A percentile compares a stretch with the other conserved stretches of the same genome.
phyloP scores from a whole-genome alignment of 1,140 invertebrate genomes.

The Brachionus koreanus region DNA sequence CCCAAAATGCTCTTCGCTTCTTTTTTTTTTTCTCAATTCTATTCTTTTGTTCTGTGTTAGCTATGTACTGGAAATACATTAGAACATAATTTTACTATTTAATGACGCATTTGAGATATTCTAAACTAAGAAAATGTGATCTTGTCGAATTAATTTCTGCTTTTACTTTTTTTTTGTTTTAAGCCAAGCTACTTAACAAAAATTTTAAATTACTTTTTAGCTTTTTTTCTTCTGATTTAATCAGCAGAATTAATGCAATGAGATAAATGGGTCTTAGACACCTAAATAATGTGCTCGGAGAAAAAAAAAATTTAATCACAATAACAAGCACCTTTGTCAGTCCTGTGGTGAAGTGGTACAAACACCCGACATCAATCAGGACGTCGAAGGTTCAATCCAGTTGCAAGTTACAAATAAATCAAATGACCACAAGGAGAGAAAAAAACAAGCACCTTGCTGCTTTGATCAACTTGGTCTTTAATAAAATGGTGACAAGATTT shows the following conservation, averaged over 20 bases:
- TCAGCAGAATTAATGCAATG: background rate
- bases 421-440: too few relatives aligned
- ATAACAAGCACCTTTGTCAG: background rate
- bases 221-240: background rate
- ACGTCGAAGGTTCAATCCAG: too few relatives aligned
- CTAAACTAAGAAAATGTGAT: background rate
- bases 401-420: too few relatives aligned
- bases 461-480: too few relatives aligned
- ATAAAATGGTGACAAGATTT: background rate
- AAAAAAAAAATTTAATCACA: too few relatives aligned
- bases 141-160: background rate
- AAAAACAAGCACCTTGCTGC: too few relatives aligned
- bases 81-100: background rate
- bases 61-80: background rate
- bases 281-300: background rate
- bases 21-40: background rate
- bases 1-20: background rate
- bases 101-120: background rate
- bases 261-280: background rate
- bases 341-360: too few relatives aligned
- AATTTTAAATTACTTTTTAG: background rate
- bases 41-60: background rate
- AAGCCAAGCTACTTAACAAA: background rate
- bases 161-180: background rate
- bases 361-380: too few relatives aligned